Evolutionary conservation across 2,113 vertebrate genomes (phyloP).

Genomic region (Apteryx mantelli): DNA sequence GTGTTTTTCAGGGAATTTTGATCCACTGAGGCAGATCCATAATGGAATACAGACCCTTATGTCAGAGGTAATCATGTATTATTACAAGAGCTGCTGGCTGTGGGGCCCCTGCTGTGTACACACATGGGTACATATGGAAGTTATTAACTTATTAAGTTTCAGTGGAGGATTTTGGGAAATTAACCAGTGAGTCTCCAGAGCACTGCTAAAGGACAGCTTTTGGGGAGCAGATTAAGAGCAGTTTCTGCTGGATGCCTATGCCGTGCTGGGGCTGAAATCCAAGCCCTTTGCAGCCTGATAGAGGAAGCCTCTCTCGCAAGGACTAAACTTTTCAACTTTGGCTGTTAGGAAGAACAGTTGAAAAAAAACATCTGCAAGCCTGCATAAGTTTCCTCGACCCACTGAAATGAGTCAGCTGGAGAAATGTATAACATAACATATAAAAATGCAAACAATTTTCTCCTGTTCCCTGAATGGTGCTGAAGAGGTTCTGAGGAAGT

Average conservation of each 20-base stretch:
- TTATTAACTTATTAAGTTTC: slow-evolving; percentile 42
- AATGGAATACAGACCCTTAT: slow-evolving; percentile 28
- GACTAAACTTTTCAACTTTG: slow-evolving; percentile 47
- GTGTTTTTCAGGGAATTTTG: not conserved
- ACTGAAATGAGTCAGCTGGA: slow-evolving; percentile 8
- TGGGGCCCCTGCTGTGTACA: slow-evolving; percentile 53
- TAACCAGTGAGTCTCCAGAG: slow-evolving; percentile 33
- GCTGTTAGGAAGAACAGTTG: not conserved
- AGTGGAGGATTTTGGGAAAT: slow-evolving; percentile 49
- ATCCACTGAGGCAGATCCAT: not conserved
- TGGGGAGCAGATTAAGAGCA: not conserved
- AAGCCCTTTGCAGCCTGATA: not conserved
- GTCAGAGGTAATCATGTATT: slow-evolving; percentile 56
- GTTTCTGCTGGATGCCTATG: not conserved
- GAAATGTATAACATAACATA: slow-evolving; percentile 10
- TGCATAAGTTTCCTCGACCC: slow-evolving; percentile 30
- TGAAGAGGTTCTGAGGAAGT: slow-evolving; percentile 50
- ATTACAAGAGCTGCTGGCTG: slow-evolving; percentile 45
- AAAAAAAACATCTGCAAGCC: slow-evolving; percentile 19
- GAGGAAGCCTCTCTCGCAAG: not conserved
- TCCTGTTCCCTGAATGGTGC: not conserved
- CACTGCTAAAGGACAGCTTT: not conserved
- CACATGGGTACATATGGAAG: slow-evolving; percentile 57
- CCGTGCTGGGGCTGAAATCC: not conserved
- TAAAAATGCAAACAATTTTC: slow-evolving; percentile 58